A percentile compares a stretch with the other conserved stretches of the same genome.
Evolutionary conservation across 2,888 invertebrate genomes (phyloP).

Genomic region (Dioctria rufipes): DNA sequence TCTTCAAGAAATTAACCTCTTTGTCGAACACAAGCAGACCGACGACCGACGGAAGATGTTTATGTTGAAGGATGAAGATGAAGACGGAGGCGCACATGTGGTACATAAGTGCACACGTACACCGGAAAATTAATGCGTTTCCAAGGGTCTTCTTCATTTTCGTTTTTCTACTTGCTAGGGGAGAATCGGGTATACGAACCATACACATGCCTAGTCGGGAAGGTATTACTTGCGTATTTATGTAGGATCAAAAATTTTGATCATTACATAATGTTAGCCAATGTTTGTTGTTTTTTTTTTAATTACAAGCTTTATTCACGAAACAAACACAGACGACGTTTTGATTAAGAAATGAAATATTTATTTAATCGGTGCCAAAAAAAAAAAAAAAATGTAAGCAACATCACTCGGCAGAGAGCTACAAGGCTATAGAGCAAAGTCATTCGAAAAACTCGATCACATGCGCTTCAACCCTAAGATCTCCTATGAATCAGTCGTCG

Average conservation of each 20-base stretch:
- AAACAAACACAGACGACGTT: too few species aligned
- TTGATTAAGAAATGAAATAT: not conserved
- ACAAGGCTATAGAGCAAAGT: constrained; percentile 42
- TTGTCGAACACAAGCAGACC: not conserved
- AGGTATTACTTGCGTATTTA: too few species aligned
- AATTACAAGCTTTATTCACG: too few species aligned
- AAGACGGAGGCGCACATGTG: constrained; percentile 44
- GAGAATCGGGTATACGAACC: not conserved
- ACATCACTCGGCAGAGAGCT: not conserved
- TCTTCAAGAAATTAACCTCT: constrained; percentile 34
- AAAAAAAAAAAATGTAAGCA: constrained; percentile 31
- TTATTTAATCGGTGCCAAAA: constrained; percentile 37
- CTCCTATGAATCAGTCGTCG: constrained; percentile 52
- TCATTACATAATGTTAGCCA: too few species aligned
- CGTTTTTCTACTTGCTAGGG: not conserved
- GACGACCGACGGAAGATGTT: constrained; percentile 42
- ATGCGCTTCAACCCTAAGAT: constrained; percentile 37
- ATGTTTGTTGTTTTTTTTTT: too few species aligned
- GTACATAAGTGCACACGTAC: constrained; percentile 39
- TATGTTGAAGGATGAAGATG: constrained; percentile 48
- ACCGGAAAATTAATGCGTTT: constrained; percentile 47
- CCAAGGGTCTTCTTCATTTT: constrained; percentile 15
- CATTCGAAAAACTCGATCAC: constrained; percentile 39
- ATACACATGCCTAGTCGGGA: too few species aligned
- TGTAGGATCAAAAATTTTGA: too few species aligned